Conservation (phyloP, 2,888 invertebrate species). For the Leuctra nigra region DNA sequence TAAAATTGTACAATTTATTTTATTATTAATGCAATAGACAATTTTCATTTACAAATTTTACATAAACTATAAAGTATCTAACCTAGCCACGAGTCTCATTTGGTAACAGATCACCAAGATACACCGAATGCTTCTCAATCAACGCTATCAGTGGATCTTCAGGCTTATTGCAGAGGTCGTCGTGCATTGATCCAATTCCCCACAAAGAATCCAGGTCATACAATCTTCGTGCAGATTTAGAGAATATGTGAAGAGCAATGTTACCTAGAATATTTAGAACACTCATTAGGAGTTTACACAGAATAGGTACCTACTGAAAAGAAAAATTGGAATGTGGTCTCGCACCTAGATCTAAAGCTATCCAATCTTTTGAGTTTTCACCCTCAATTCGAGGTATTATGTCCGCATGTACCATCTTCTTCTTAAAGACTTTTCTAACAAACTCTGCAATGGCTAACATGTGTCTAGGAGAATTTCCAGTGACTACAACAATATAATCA, state of each 20-base stretch:
- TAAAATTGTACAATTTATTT: too few relatives aligned
- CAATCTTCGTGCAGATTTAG: conserved; percentile 54
- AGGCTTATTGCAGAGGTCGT: conserved; percentile 57
- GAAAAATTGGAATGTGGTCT: too few relatives aligned
- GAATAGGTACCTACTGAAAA: neutral
- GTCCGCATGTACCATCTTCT: conserved; percentile 57
- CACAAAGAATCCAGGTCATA: conserved; percentile 91
- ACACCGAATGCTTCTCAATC: conserved; percentile 58
- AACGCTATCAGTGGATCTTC: conserved; percentile 55
- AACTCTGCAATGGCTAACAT: conserved; percentile 67
- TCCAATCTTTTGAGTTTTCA: conserved; percentile 69
- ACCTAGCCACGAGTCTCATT: conserved; percentile 12
- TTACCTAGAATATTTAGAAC: conserved; percentile 76
- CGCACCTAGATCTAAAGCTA: conserved; percentile 83
- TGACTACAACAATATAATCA: conserved; percentile 76
- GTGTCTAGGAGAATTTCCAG: conserved; percentile 65
- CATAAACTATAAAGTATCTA: too few relatives aligned
- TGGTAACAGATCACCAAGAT: conserved; percentile 57
- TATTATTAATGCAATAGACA: too few relatives aligned
- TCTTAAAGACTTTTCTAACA: conserved; percentile 68
- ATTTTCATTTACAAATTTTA: too few relatives aligned
- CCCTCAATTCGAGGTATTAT: conserved; percentile 71
- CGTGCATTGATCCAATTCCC: conserved; percentile 78
- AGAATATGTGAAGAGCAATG: conserved; percentile 85
- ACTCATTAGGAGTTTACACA: neutral